phyloP scores from a whole-genome alignment of 2,113 vertebrate genomes.

The Platysternon megacephalum region DNA sequence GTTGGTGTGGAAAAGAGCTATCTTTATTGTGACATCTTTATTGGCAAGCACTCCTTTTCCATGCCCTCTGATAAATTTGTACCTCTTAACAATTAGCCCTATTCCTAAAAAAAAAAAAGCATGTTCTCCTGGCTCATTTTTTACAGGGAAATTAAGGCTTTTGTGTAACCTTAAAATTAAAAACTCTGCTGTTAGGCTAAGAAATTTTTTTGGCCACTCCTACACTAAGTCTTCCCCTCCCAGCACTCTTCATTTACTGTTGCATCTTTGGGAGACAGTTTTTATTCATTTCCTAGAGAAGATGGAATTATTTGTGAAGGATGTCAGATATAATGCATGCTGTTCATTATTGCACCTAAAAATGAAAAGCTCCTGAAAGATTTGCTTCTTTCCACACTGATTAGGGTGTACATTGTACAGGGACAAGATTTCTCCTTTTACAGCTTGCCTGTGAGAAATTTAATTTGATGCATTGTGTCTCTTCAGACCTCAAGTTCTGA shows the following conservation, averaged over 20 bases:
- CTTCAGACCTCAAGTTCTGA: conserved; percentile 62
- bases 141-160: not conserved
- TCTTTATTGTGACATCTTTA: not conserved
- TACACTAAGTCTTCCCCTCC: not conserved
- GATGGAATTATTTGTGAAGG: not conserved
- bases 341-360: not conserved
- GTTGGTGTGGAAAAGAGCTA: not conserved
- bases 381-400: not conserved
- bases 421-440: not conserved
- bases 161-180: not conserved
- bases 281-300: not conserved
- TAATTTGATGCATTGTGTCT: not conserved
- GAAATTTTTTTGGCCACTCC: not conserved
- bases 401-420: not conserved
- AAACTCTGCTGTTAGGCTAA: not conserved
- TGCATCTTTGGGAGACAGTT: not conserved
- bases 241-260: not conserved
- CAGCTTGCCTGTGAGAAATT: not conserved
- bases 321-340: not conserved
- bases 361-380: not conserved
- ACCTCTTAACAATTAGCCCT: not conserved
- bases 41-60: not conserved
- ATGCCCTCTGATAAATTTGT: not conserved
- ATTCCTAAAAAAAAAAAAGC: not conserved
- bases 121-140: not conserved